Evolutionary conservation across 2,797 vertebrate genomes (phyloP).

Genomic region (Molothrus aeneus): DNA sequence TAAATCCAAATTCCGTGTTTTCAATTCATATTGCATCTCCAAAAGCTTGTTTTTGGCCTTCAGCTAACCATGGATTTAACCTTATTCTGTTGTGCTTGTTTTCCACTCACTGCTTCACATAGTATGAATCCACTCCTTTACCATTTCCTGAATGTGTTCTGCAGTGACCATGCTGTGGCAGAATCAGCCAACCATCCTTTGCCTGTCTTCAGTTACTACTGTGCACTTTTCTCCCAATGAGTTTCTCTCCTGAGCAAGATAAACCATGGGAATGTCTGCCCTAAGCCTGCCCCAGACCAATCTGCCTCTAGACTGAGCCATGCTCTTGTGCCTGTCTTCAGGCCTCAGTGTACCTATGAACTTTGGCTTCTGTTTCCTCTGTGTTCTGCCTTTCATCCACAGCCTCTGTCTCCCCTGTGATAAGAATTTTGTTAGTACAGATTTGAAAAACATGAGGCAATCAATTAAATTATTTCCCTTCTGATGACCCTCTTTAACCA

Average conservation of each 20-base stretch:
- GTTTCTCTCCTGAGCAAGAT: background rate
- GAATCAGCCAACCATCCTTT: background rate
- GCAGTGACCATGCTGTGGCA: background rate
- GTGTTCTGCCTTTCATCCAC: background rate
- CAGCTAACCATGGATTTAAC: background rate
- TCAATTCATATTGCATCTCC: background rate
- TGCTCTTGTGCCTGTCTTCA: background rate
- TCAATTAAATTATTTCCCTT: background rate
- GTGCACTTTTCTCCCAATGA: fast-evolving
- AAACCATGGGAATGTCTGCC: background rate
- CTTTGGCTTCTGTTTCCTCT: background rate
- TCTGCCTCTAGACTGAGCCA: background rate
- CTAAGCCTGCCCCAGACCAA: background rate
- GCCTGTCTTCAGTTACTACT: background rate
- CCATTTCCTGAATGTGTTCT: background rate
- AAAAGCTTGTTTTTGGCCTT: background rate
- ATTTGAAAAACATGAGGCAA: background rate
- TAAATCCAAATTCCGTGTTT: background rate
- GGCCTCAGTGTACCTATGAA: background rate
- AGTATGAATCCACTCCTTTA: background rate
- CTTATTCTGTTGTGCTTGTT: background rate
- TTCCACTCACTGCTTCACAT: background rate
- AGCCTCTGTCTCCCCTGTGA: background rate
- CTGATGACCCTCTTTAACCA: background rate
- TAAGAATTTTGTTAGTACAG: background rate